Percentiles rank a stretch among this genome's conserved stretches.
phyloP scores from a whole-genome alignment of 2,797 vertebrate genomes.

The Diceros bicornis region DNA sequence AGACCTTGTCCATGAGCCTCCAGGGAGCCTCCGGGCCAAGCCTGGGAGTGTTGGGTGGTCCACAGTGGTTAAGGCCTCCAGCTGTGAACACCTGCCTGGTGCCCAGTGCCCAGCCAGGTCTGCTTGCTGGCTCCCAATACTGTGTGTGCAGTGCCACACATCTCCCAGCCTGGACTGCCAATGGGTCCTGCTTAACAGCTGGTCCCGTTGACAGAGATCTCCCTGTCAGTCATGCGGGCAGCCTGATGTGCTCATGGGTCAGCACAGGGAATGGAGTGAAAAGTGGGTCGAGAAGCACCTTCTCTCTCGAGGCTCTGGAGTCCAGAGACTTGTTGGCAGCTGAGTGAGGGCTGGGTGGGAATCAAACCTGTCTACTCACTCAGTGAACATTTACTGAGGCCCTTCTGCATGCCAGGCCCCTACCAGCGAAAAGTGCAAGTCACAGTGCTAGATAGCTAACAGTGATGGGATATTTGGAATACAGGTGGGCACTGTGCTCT shows the following conservation, averaged over 20 bases:
- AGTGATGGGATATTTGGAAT: background rate
- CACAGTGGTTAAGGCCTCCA: background rate
- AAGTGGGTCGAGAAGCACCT: background rate
- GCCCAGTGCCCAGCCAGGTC: too few relatives aligned
- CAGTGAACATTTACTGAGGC: background rate
- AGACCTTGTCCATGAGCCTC: background rate
- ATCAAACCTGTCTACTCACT: background rate
- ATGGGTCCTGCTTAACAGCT: background rate
- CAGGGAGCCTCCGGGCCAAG: background rate
- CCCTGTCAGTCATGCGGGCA: background rate
- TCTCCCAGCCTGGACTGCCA: background rate
- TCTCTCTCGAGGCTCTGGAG: background rate
- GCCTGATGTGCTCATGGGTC: background rate
- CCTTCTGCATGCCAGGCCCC: background rate
- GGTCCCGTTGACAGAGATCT: background rate
- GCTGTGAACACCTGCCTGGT: background rate
- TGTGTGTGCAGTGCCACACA: background rate
- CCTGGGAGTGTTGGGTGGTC: background rate
- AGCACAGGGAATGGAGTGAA: background rate
- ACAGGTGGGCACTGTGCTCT: background rate
- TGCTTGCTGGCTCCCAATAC: background rate
- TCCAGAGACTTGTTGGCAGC: background rate
- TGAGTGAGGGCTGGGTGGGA: background rate
- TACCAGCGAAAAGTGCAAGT: background rate
- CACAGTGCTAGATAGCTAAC: background rate